phyloP scores from a whole-genome alignment of 2,113 vertebrate genomes.

The Herpetotheres cachinnans region DNA sequence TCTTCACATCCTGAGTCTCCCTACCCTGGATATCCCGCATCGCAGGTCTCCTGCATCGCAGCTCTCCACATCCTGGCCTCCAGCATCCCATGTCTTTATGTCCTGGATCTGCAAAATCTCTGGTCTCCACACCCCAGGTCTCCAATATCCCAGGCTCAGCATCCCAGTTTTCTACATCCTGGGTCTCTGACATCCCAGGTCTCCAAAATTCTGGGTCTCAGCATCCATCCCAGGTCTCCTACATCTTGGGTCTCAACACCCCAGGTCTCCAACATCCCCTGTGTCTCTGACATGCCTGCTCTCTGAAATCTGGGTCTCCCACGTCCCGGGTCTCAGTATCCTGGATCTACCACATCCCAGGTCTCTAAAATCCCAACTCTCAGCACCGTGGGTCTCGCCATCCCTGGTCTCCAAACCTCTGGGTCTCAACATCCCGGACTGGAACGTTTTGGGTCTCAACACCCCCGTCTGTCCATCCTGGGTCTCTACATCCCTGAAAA shows the following conservation, averaged over 20 bases:
- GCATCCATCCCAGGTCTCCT: not conserved
- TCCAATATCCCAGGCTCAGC: not conserved
- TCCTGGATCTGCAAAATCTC: not conserved
- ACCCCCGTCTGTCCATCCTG: not conserved
- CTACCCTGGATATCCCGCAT: not conserved
- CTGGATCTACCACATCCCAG: not conserved
- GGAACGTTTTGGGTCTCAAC: not conserved
- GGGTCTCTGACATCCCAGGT: not conserved
- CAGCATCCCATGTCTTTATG: not conserved
- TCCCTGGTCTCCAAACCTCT: not conserved
- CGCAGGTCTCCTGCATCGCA: not conserved
- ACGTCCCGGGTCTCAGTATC: fast-evolving
- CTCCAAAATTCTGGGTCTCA: not conserved
- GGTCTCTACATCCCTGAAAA: not conserved
- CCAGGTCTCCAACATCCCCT: too few species aligned
- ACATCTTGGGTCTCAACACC: not conserved
- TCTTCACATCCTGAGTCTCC: not conserved
- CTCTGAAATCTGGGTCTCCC: not conserved
- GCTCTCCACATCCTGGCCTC: not conserved
- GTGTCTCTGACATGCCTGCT: not conserved
- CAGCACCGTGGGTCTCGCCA: not conserved
- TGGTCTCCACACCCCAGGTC: not conserved
- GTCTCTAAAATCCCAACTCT: too few species aligned
- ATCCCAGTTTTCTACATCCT: not conserved
- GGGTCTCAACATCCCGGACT: fast-evolving